Percentiles rank a stretch among this genome's conserved stretches.
Evolutionary conservation across 2,113 vertebrate species (phyloP).

Genomic region (Cyphomyrus plagiostoma): DNA sequence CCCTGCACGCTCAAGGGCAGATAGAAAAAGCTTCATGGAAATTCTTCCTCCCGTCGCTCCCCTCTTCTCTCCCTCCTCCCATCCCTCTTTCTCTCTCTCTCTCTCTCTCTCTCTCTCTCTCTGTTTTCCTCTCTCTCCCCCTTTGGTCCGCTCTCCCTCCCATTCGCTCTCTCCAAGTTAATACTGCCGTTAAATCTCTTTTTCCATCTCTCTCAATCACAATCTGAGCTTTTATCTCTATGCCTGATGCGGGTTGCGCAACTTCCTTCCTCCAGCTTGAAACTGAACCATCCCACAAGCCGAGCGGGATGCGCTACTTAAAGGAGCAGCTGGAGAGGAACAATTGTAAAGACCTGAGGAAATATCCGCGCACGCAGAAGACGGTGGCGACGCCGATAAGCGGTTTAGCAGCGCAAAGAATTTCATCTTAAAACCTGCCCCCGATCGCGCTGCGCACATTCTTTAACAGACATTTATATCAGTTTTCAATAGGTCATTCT

Average conservation of each 20-base stretch:
- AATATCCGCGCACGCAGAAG: neutral
- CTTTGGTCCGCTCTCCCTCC: conserved; percentile 42
- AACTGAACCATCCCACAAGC: conserved; percentile 61
- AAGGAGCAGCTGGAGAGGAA: conserved; percentile 62
- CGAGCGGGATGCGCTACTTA: conserved; percentile 61
- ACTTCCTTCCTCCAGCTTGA: conserved; percentile 66
- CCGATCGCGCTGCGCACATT: neutral
- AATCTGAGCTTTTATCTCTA: conserved; percentile 82
- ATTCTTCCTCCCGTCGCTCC: conserved; percentile 47
- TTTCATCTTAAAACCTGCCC: neutral
- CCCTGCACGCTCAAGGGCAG: conserved; percentile 72
- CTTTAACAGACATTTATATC: neutral
- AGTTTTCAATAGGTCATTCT: neutral
- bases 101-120: conserved; percentile 34
- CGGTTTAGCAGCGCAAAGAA: neutral
- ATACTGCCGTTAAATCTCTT: conserved; percentile 77
- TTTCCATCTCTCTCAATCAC: conserved; percentile 85
- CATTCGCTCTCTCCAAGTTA: conserved; percentile 63
- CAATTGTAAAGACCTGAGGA: conserved; percentile 15
- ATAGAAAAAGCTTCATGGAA: conserved; percentile 70
- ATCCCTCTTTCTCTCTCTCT: conserved; percentile 36
- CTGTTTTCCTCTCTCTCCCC: conserved; percentile 35
- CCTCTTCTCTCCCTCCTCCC: conserved; percentile 39
- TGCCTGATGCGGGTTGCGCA: conserved; percentile 77
- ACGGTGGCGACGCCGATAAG: neutral